phyloP scores from a whole-genome alignment of 1,140 invertebrate genomes.

The Monomorium pharaonis region DNA sequence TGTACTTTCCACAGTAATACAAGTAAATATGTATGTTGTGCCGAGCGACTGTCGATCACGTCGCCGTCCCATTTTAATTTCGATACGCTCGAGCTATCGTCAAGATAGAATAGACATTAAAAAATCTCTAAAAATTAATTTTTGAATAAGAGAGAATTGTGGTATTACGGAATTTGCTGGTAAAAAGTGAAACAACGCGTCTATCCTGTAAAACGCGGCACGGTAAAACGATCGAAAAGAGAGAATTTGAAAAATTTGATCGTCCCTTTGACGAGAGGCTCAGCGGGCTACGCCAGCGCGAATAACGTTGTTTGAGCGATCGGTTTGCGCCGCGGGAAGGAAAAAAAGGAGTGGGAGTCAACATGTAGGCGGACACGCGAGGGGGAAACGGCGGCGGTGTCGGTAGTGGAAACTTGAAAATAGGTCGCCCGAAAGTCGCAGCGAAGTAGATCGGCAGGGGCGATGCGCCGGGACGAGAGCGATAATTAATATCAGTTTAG shows the following conservation, averaged over 20 bases:
- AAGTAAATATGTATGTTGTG: not conserved
- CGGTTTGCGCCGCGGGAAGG: not conserved
- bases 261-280: not conserved
- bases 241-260: not conserved
- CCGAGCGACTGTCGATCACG: not conserved
- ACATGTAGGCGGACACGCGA: not conserved
- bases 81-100: not conserved
- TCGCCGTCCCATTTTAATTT: not conserved
- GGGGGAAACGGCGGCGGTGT: not conserved
- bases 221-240: not conserved
- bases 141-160: not conserved
- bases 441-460: slow-evolving; percentile 37
- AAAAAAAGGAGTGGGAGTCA: not conserved
- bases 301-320: slow-evolving; percentile 10
- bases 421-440: slow-evolving; percentile 22
- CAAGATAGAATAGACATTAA: too few species aligned
- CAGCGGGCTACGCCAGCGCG: not conserved
- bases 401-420: too few species aligned
- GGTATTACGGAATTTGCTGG: not conserved
- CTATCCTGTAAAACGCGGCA: not conserved
- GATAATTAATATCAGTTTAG: slow-evolving; percentile 76
- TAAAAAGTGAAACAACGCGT: not conserved
- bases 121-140: not conserved
- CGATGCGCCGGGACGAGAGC: slow-evolving; percentile 33
- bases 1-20: not conserved